Evolutionary conservation across 2,888 invertebrate genomes (phyloP), one percentile per base, ranked within the genome.

Genomic region (Diaperis boleti): DNA sequence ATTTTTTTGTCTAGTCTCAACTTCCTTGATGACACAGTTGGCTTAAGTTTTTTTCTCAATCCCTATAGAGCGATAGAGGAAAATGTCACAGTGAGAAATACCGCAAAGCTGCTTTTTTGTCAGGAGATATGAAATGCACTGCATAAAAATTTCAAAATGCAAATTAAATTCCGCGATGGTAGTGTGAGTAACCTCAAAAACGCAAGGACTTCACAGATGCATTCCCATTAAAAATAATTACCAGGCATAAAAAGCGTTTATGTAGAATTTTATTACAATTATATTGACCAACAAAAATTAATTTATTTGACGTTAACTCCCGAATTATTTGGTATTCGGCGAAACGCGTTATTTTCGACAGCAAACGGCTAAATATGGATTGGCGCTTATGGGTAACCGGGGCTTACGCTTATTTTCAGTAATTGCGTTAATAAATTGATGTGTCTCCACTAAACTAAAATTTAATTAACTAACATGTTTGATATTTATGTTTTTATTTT

Each of bases 261-360:
- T 42, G 55, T 17, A 14, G 29, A 20, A 42, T 55, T 55, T 55
- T 55, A 55, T 42, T 41, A 37, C 31, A 29, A 55, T 55, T 41
- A 42, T 55, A 55, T 55, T 31, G 55, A 55, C 55, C 55, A 55
- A 55, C 55, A 55, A 55, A 55, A 55, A 55, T 42, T 55, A 42
- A 55, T 55, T 55, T 55, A 55, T 42, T 13, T 33, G 55, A 41
- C 33, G 18, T 10, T 17, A 29, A 31, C 15, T 29, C 39, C n/a
- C 17, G 18, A 17, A 33, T 49, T 18, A 52, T 52, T 52, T 20
- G 13, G 39, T 39, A 20, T 52, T 52, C 45, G 26, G n/a, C 4
- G 42, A 45, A 29, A 45, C 15, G 18, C 20, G 20, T 4, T 45
- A 29, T 29, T 45, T 45, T 45, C 17, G 18, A 22, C 26, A 45